Base-by-base conservation (phyloP, 2,113 vertebrate species). In the Poeciliopsis occidentalis region DNA sequence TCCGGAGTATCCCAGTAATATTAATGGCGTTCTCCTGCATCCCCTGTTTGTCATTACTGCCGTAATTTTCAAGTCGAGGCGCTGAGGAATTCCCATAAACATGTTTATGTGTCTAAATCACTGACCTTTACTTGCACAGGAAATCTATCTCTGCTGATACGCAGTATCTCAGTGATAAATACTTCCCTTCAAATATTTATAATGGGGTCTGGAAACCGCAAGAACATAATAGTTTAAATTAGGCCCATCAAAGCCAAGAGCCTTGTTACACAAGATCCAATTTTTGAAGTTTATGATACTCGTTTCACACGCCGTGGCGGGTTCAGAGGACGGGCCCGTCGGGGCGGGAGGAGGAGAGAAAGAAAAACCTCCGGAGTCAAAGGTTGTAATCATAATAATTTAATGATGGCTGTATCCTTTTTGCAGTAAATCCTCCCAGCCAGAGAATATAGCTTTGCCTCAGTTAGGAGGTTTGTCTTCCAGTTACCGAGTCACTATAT, bases 131-230 rank as follows among this genome's bases (percentile, higher is more conserved):
- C 91, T 82, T 93, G 85, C 75, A 92, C 94, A 94, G 92, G 92
- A 94, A 94, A 85, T 90, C 88, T 92, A 90, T 92, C 88, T 87
- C 85, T 85, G 84, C 87, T 92, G 89, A 94, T 92, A 94, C 91
- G 93, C 94, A 94, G 93, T 89, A 94, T 90, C 90, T 88, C 85
- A 90, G 82, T 90, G 92, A 94, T 92, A 95, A 94, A 94, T 94
- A 93, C 92, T 93, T 93, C 91, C 93, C 79, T 89, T 95, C 89
- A 94, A 94, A 94, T 94, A 92, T 94, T 94, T 94, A 93, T 94
- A 92, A 94, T 91, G 86, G 84, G 80, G 89, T 89, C 85, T 85
- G 87, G 89, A 93, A 93, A 87, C 85, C 88, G 89, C 91, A 88
- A 90, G 89, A 91, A 84, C 92, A 91, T 93, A 92, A 91, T 93